phyloP scores from a whole-genome alignment of 2,113 vertebrate species.

The Bungarus multicinctus region DNA sequence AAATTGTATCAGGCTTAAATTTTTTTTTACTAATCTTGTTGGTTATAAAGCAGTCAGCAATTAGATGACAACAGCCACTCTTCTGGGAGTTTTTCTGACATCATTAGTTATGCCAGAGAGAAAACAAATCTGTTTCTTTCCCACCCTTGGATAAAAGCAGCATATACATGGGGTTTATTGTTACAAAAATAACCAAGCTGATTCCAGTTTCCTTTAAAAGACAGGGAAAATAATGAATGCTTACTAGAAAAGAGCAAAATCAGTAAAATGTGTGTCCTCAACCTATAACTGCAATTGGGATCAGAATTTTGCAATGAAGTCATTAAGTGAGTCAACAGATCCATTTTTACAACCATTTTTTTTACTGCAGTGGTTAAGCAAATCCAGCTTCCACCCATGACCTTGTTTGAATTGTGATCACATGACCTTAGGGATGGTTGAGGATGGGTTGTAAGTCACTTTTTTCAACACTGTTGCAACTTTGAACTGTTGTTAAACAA shows the following conservation, averaged over 20 bases:
- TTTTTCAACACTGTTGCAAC: background rate
- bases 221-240: constrained; percentile 64
- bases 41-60: constrained; percentile 54
- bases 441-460: background rate
- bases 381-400: background rate
- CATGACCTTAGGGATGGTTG: background rate
- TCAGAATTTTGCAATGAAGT: background rate
- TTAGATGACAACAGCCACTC: constrained; percentile 61
- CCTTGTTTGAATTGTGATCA: background rate
- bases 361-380: background rate
- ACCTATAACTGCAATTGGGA: background rate
- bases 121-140: constrained; percentile 59
- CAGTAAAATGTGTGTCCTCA: constrained; percentile 23
- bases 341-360: background rate
- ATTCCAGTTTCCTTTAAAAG: constrained; percentile 66
- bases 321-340: background rate
- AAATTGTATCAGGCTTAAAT: constrained; percentile 23
- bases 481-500: background rate
- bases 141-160: constrained; percentile 53
- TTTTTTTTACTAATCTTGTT: constrained; percentile 32
- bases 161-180: constrained; percentile 60
- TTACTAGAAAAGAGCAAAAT: constrained; percentile 65
- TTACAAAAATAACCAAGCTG: constrained; percentile 71
- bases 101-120: constrained; percentile 62
- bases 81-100: constrained; percentile 67